phyloP scores from a whole-genome alignment of 2,888 invertebrate genomes.

The Taenaris catops region DNA sequence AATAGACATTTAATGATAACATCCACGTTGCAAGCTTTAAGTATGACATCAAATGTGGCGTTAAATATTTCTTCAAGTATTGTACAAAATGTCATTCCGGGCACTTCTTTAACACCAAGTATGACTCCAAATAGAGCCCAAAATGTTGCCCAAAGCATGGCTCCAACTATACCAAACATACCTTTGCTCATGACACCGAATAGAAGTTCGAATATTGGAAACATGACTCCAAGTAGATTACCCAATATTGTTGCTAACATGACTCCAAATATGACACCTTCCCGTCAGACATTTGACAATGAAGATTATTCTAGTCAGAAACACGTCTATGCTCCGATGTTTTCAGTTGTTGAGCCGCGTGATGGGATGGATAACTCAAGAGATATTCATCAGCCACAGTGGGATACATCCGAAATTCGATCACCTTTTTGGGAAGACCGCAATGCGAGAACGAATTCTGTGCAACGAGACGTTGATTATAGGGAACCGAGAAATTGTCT shows the following conservation, averaged over 20 bases:
- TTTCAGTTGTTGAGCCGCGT: constrained; percentile 32
- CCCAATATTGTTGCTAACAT: constrained; percentile 26
- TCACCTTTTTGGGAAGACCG: constrained; percentile 27
- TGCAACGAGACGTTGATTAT: constrained; percentile 28
- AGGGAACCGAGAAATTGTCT: constrained; percentile 24
- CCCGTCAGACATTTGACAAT: constrained; percentile 43
- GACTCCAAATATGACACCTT: constrained; percentile 35
- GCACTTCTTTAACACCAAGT: constrained; percentile 21
- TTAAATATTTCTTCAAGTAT: constrained; percentile 11
- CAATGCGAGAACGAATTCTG: constrained; percentile 23
- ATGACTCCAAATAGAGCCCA: constrained; percentile 26
- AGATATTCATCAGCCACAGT: constrained; percentile 13
- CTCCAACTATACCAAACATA: constrained; percentile 28
- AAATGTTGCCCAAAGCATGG: constrained; percentile 25
- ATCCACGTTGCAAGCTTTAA: constrained; percentile 6
- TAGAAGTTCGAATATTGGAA: constrained; percentile 22
- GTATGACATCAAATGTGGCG: constrained; percentile 15
- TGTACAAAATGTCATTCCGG: constrained; percentile 17
- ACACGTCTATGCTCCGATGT: constrained; percentile 57
- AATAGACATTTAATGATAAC: no score
- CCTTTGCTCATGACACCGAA: constrained; percentile 28
- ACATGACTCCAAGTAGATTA: constrained; percentile 27
- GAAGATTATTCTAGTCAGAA: constrained; percentile 36
- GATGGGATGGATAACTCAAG: constrained; percentile 34
- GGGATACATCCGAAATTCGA: constrained; percentile 11